phyloP scores from a whole-genome alignment of 1,140 invertebrate genomes.

The Sminthurinus signatus region DNA sequence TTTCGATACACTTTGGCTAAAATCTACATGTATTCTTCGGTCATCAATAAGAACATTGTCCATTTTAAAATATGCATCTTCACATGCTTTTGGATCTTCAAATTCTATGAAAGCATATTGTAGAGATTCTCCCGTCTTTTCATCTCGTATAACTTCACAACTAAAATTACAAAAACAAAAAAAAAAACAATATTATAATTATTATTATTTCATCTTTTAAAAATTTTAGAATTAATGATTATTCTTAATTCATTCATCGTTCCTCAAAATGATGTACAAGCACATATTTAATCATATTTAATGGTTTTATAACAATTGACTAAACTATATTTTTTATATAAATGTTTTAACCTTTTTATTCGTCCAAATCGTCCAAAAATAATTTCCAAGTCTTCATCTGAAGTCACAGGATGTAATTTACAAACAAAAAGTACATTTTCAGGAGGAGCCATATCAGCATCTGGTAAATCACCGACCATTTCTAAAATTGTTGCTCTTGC shows the following conservation, averaged over 20 bases:
- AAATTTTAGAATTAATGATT: too few species aligned
- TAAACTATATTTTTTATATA: not conserved
- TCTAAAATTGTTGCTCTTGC: conserved; percentile 95
- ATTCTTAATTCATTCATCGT: too few species aligned
- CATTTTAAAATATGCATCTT: conserved; percentile 99
- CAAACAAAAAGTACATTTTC: conserved; percentile 99
- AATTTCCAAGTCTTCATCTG: conserved; percentile 93
- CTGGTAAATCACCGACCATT: conserved; percentile 96
- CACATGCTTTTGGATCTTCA: conserved; percentile 68
- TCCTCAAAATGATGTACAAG: too few species aligned
- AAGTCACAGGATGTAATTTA: conserved; percentile 99
- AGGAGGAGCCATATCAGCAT: conserved; percentile 93
- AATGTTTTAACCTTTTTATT: conserved; percentile 64
- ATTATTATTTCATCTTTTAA: too few species aligned
- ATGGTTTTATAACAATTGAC: too few species aligned
- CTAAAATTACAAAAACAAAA: conserved; percentile 45
- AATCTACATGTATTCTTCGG: conserved; percentile 97
- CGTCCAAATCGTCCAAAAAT: conserved; percentile 96
- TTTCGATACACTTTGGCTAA: conserved; percentile 96
- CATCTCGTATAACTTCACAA: conserved; percentile 96
- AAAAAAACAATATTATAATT: too few species aligned
- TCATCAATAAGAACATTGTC: conserved; percentile 99
- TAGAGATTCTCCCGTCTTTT: conserved; percentile 85
- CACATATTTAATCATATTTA: conserved; percentile 16
- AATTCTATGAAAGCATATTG: conserved; percentile 99